Conservation (phyloP, 2,113 vertebrate genomes). For the Oxyura jamaicensis region DNA sequence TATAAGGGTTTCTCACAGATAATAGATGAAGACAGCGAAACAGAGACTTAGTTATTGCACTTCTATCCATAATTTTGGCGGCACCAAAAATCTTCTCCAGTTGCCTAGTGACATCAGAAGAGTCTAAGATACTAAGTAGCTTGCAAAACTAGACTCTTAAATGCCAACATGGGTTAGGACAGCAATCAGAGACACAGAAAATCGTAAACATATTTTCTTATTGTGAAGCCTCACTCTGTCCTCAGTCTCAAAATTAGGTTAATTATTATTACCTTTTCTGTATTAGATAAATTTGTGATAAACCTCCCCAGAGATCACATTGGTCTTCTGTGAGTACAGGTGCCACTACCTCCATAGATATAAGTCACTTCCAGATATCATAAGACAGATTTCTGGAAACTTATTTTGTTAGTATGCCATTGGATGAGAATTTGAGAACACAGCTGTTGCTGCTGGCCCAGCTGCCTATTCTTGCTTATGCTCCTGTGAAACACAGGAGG, state of each 20-base stretch:
- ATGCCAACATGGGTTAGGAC: neutral
- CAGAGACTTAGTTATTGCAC: neutral
- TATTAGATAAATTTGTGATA: neutral
- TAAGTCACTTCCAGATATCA: neutral
- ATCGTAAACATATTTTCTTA: neutral
- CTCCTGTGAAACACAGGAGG: neutral
- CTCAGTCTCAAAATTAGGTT: neutral
- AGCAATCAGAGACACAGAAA: neutral
- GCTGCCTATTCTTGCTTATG: neutral
- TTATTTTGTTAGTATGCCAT: neutral
- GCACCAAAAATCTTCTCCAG: neutral
- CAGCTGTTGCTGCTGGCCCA: constrained; percentile 11
- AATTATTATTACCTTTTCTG: neutral
- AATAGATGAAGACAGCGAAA: neutral
- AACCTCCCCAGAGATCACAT: neutral
- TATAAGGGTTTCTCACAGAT: rapidly evolving
- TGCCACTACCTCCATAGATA: neutral
- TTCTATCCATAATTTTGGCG: neutral
- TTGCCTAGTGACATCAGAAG: neutral
- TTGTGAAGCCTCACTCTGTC: neutral
- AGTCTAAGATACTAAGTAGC: neutral
- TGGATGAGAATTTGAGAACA: neutral
- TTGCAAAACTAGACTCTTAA: neutral
- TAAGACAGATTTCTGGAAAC: neutral
- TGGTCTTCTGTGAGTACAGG: neutral